Base-by-base conservation (phyloP, 2,888 invertebrate species). In the Exocentrus adspersus region DNA sequence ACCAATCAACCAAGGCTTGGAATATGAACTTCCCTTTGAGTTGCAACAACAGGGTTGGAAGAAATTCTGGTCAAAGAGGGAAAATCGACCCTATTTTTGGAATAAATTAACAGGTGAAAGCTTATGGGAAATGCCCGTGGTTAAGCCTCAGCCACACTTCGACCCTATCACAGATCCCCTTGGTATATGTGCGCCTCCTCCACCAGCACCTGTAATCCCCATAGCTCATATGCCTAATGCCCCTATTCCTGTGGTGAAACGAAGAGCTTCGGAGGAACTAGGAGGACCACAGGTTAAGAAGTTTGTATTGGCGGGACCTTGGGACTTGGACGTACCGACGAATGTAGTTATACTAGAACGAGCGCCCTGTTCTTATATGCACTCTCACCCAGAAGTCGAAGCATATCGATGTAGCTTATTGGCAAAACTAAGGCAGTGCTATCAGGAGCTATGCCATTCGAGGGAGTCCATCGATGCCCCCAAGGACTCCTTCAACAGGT, bases 81-180 rank as follows among this genome's bases (percentile, higher is more conserved):
- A 98, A 82, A 95, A 93, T 79, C 86, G 97, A 21, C 95, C 95
- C 1, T 98, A 98, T 82, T 98, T 93, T 84, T 98, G 97, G 94
- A 98, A 98, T 81, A 96, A 96, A 84, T 84, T 93, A 19, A 95
- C 95, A 0, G 95, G 96, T 57, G 95, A 97, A 84, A 97, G 97
- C n/a, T 85, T 97, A 73, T 98, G 98, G 98, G 97, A 98, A 81
- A 89, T 95, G 88, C 97, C 97, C 10, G 87, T 90, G n/a, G 83
- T 89, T 7, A 91, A 91, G 78, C 87, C 89, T 64, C 92, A 91
- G 74, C 87, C 89, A 64, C 92, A 91, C 74, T 95, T 93, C 83
- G 97, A 97, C 85, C 94, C 94, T 1, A 88, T 95, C 51, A 95
- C 95, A 2, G 75, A 75, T 58, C 75, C 75, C 56, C 71, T 69